Evolutionary conservation across 2,797 vertebrate species (phyloP).

Genomic region (Chelonia mydas): DNA sequence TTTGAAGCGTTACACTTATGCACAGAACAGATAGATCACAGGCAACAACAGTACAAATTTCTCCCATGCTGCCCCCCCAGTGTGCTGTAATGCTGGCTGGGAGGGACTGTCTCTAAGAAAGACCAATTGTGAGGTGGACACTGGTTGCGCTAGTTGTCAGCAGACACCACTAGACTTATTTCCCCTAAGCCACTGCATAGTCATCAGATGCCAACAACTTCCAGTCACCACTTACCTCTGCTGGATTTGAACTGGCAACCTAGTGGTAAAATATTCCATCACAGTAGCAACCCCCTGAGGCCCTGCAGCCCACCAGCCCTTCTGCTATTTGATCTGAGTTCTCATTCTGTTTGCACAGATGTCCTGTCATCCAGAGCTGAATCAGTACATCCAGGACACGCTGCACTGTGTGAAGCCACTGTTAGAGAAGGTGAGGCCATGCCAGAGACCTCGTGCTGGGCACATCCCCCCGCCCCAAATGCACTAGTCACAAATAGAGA

Average conservation of each 20-base stretch:
- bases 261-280: not conserved
- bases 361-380: conserved; percentile 97
- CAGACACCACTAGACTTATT: not conserved
- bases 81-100: not conserved
- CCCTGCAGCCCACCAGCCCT: not conserved
- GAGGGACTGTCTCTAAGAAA: not conserved
- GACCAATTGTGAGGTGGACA: not conserved
- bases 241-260: not conserved
- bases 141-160: not conserved
- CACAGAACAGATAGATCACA: not conserved
- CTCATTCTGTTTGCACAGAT: conserved; percentile 83
- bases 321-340: not conserved
- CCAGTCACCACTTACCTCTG: not conserved
- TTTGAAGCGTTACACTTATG: not conserved
- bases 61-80: not conserved
- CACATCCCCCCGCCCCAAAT: not conserved
- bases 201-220: not conserved
- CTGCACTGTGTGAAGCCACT: conserved; percentile 95
- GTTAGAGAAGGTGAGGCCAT: conserved; percentile 92
- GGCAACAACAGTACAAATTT: not conserved
- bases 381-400: conserved; percentile 97
- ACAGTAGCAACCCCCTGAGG: not conserved
- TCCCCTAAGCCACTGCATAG: not conserved
- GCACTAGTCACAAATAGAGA: not conserved
- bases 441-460: accelerated